Conservation (phyloP, 2,113 vertebrate species). For the Bos indicus region DNA sequence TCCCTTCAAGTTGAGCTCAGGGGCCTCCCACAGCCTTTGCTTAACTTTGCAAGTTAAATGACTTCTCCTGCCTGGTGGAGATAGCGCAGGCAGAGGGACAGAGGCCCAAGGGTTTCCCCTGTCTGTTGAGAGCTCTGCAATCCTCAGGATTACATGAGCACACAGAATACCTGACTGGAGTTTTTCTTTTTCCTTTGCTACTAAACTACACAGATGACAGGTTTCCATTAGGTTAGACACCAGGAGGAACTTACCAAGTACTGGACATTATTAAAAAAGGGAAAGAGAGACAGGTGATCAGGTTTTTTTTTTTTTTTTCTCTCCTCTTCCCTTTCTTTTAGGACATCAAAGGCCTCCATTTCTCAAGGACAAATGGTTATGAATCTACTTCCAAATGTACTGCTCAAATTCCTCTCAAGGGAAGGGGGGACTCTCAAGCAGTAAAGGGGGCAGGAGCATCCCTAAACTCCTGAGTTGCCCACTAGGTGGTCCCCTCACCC, state of each 20-base stretch:
- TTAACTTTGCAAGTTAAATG: constrained; percentile 51
- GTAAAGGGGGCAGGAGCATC: not conserved
- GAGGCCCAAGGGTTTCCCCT: not conserved
- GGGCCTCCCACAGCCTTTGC: constrained; percentile 55
- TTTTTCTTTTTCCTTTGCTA: not conserved
- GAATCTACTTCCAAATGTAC: not conserved
- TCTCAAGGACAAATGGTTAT: not conserved
- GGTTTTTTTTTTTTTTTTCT: not conserved
- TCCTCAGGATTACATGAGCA: not conserved
- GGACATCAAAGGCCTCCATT: not conserved
- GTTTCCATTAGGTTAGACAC: not conserved
- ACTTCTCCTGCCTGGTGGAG: not conserved
- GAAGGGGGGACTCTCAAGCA: not conserved
- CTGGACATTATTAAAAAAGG: not conserved
- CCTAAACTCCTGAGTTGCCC: not conserved
- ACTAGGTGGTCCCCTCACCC: not conserved
- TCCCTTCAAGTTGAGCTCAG: constrained; percentile 42
- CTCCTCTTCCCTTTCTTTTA: not conserved
- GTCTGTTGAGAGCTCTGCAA: not conserved
- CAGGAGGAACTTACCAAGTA: not conserved
- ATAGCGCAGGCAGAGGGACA: not conserved
- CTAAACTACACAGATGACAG: not conserved
- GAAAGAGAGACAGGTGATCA: not conserved
- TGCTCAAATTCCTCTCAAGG: not conserved
- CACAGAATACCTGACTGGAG: not conserved